Base-by-base conservation (phyloP, 2,113 vertebrate species). In the Hystrix cristata region DNA sequence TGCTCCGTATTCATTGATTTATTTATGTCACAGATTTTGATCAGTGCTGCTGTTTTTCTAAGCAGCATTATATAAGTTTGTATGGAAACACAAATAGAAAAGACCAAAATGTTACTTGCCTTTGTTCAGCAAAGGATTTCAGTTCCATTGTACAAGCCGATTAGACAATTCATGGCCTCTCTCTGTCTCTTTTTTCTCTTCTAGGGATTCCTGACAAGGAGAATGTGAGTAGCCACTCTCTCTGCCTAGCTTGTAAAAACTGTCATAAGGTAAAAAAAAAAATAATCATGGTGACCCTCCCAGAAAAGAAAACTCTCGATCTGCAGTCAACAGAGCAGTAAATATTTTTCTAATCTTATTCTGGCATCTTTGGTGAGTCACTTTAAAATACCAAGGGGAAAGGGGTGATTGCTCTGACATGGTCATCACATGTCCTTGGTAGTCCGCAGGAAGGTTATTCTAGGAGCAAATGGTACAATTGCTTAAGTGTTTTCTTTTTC, bases 201-300 rank as follows among this genome's bases (percentile, higher is more conserved):
- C 91, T 96, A 99, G 99, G 99, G 98, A 99, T 99, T 98, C 99
- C 99, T 69, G 99, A 99, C 98, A 99, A 99, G 98, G 99, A 99
- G 79, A 99, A 99, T 95, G 99, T 99, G 98, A 99, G 99, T 98
- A 99, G 98, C 97, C 98, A 97, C 96, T 98, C 98, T 31, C 97
- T 99, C 97, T 99, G 99, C 85, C 98, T 99, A 79, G 94, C 99
- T 97, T 98, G 99, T 97, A 99, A 99, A 98, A 99, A 99, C 78
- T 99, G 98, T 98, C 99, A 96, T 96, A 99, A 99, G 99, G 99
- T 99, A 99, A 98, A 97, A n/a, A 29, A 14, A 82, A 57, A 69
- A 95, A 96, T 69, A 95, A 89, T 69, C 62, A 65, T 60, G 55
- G 85, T 93, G n/a, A 89, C 89, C 78, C 34, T 89, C 14, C 34